A percentile compares a stretch with the other conserved stretches of the same genome.
Evolutionary conservation across 2,797 vertebrate species (phyloP).

Genomic region (Epinephelus coioides): DNA sequence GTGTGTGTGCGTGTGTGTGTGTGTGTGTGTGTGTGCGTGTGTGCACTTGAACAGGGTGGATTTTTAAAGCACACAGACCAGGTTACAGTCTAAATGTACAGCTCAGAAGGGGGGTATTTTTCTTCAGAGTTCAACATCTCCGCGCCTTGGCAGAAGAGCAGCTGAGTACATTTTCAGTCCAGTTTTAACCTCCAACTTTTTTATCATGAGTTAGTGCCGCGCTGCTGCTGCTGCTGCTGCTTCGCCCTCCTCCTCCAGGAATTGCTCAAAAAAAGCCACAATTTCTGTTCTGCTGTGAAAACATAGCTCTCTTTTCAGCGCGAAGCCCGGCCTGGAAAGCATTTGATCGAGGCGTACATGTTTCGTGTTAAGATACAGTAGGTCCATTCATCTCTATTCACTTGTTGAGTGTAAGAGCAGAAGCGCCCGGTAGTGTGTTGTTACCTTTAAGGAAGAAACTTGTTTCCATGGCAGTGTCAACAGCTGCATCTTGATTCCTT

Average conservation of each 20-base stretch:
- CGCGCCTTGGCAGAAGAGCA: constrained; percentile 42
- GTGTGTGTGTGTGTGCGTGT: constrained; percentile 18
- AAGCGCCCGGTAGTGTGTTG: background rate
- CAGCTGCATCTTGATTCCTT: constrained; percentile 28
- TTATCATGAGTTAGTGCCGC: constrained; percentile 56
- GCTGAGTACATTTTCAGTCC: constrained; percentile 42
- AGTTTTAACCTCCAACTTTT: constrained; percentile 50
- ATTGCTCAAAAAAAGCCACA: constrained; percentile 34
- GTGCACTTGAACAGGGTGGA: constrained; percentile 13
- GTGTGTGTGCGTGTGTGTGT: constrained; percentile 16
- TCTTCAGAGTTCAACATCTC: constrained; percentile 46
- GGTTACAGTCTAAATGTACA: constrained; percentile 51
- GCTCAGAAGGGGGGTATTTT: constrained; percentile 49
- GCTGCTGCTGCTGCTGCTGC: constrained; percentile 22
- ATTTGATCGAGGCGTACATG: constrained; percentile 40
- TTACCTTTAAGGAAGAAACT: constrained; percentile 26
- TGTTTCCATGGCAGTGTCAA: constrained; percentile 17
- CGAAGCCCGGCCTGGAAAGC: constrained; percentile 47
- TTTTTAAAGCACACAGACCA: constrained; percentile 51
- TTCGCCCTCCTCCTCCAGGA: constrained; percentile 41
- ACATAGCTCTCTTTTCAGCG: constrained; percentile 49
- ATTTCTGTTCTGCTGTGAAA: constrained; percentile 62
- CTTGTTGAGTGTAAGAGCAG: constrained; percentile 45
- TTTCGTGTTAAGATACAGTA: constrained; percentile 51
- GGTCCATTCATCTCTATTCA: constrained; percentile 51